Evolutionary conservation across 2,113 vertebrate genomes (phyloP), one percentile per base, ranked within the genome.

Genomic region (Donacobius atricapilla): DNA sequence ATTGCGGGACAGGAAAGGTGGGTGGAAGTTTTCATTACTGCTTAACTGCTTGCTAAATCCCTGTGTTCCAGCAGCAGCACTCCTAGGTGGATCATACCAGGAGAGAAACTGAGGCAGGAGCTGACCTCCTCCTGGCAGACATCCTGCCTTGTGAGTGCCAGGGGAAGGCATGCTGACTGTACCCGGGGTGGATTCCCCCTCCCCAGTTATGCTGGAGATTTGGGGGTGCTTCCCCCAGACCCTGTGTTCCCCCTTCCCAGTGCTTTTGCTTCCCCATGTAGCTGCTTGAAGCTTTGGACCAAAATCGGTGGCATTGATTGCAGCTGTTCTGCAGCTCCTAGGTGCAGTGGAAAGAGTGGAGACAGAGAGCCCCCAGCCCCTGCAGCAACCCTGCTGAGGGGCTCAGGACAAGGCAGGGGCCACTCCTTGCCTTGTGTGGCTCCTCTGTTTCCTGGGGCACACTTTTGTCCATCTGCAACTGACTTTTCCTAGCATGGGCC

Each of bases 31-130:
- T 83, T 72, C 1, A 2, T 53, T 61, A 17, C n/a, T 72, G 13
- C 13, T 69, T 57, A 73, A 66, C 56, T n/a, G 22, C n/a, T 71
- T 63, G 48, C 27, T 64, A 54, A 56, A 37, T 45, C 30, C 24
- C 21, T 44, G 39, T 58, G 48, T 35, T 72, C 33, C 77, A 81
- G 42, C 22, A 23, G 50, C 69, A 70, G 58, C 0, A 1, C 8
- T 89, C n/a, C 54, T 53, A 27, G 22, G 14, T 63, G 30, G 42
- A 57, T 63, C 3, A 2, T 39, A 13, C 10, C 14, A 35, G 30
- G 51, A 85, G 53, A 51, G 47, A 94, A 94, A 93, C 70, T 70
- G 90, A 93, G 82, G 85, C 91, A 85, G 60, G 47, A 79, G 28
- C 47, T 71, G 47, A 75, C 18, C 17, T n/a, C n/a, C n/a, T n/a